Percentiles rank a stretch among this genome's conserved stretches.
phyloP scores from a whole-genome alignment of 2,113 vertebrate genomes.

The Erythrocebus patas region DNA sequence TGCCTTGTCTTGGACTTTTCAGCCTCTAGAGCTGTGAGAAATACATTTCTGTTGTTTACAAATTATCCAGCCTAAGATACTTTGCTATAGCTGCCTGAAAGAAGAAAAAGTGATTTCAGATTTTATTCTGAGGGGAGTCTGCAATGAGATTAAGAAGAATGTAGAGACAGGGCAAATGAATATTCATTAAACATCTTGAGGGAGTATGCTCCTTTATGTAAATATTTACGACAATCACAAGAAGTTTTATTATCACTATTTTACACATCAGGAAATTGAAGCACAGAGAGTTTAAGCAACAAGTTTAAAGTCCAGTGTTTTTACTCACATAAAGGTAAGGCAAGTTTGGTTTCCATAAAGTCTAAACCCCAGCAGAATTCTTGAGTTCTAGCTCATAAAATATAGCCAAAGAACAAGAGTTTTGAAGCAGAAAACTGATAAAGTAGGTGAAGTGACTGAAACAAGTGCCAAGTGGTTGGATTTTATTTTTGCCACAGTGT shows the following conservation, averaged over 20 bases:
- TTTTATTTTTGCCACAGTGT: not conserved
- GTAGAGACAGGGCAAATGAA: not conserved
- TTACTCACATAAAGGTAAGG: not conserved
- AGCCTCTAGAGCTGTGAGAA: not conserved
- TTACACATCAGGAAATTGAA: not conserved
- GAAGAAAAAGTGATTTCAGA: not conserved
- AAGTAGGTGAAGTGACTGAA: not conserved
- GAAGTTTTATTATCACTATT: not conserved
- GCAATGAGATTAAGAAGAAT: not conserved
- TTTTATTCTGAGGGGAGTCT: not conserved
- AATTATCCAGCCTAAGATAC: not conserved
- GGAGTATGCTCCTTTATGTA: not conserved
- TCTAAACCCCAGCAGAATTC: not conserved
- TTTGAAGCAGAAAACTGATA: not conserved
- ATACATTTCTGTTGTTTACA: not conserved
- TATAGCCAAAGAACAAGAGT: not conserved
- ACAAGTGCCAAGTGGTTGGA: not conserved
- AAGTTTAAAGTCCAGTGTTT: not conserved
- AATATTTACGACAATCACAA: not conserved
- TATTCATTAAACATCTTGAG: not conserved
- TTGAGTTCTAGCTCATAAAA: not conserved
- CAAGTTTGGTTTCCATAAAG: not conserved
- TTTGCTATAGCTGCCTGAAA: not conserved
- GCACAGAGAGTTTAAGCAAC: not conserved
- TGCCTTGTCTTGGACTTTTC: not conserved